Evolutionary conservation across 2,113 vertebrate genomes (phyloP), one percentile per base, ranked within the genome.

Genomic region (Xiphophorus maculatus): DNA sequence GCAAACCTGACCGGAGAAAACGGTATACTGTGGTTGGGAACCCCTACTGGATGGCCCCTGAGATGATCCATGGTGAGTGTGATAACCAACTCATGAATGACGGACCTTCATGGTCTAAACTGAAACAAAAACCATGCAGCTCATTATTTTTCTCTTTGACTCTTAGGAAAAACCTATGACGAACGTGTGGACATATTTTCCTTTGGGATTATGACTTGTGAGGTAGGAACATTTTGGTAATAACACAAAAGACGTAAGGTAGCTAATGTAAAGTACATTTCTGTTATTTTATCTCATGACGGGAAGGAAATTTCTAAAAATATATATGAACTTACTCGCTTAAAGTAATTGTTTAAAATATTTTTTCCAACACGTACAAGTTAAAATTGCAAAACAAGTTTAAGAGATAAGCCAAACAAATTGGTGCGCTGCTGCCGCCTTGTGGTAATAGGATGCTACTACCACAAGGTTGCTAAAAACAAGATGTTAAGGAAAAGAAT

Each of bases 31-130:
- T 99, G 81, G 98, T 99, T 69, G 98, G 98, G 33, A 99, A 98
- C 86, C 98, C 98, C 0, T 99, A 99, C 90, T 99, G 98, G 98
- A 99, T 99, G 98, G 98, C 98, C 0, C 98, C 98, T 0, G 98
- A 99, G 91, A 99, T 99, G 98, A 98, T 99, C 90, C 94, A 96
- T 0, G 98, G 98, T 98, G 80, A 95, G 90, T 30, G 10, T 27
- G 28, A 11, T 32, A 22, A 17, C 7, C 6, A 30, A 63, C 28
- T 19, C 30, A 63, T 63, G 61, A 30, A 17, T 29, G 13, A 63
- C 4, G 29, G 1, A 30, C 6, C 40, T 25, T 33, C 9, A 17
- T 17, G 42, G 71, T 12, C 25, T 64, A 51, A 48, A 63, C 30
- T 1, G n/a, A 10, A n/a, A 33, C 12, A 51, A 61, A 71, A 65